phyloP scores from a whole-genome alignment of 1,140 invertebrate species.

The Anadara kagoshimensis region DNA sequence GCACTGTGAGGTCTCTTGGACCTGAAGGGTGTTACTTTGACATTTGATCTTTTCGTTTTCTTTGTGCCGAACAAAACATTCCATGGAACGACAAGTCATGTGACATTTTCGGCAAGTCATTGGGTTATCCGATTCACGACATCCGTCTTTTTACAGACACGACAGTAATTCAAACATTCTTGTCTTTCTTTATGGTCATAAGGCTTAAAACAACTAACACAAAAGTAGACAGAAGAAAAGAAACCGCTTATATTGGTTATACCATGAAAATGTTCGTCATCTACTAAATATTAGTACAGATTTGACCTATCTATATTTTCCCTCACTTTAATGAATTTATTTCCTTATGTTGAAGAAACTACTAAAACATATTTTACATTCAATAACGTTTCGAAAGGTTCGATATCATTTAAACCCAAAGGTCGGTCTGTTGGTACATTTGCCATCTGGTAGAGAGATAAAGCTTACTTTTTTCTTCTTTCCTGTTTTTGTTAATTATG shows the following conservation, averaged over 20 bases:
- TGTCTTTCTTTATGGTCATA: conserved; percentile 9
- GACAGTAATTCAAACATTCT: background rate
- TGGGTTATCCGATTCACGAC: background rate
- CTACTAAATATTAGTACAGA: conserved; percentile 6
- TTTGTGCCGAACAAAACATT: too few relatives aligned
- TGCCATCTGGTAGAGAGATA: background rate
- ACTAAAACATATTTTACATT: conserved; percentile 7
- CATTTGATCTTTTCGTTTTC: background rate
- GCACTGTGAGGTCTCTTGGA: too few relatives aligned
- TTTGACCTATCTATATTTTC: background rate
- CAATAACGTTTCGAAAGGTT: conserved; percentile 1
- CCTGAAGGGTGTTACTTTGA: too few relatives aligned
- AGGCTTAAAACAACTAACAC: conserved; percentile 10
- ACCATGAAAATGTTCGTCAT: conserved; percentile 6
- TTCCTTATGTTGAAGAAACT: conserved; percentile 12
- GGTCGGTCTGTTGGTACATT: background rate
- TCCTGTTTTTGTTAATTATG: conserved; percentile 4
- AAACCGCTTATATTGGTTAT: conserved; percentile 8
- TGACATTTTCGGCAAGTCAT: conserved; percentile 7
- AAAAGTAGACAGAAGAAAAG: conserved; percentile 12
- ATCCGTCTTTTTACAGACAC: background rate
- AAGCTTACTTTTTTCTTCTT: conserved; percentile 2
- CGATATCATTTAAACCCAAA: conserved; percentile 11
- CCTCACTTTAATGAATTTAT: conserved; percentile 6
- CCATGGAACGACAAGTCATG: conserved; percentile 8